phyloP scores from a whole-genome alignment of 2,888 invertebrate species.

The Drosophila birchii region DNA sequence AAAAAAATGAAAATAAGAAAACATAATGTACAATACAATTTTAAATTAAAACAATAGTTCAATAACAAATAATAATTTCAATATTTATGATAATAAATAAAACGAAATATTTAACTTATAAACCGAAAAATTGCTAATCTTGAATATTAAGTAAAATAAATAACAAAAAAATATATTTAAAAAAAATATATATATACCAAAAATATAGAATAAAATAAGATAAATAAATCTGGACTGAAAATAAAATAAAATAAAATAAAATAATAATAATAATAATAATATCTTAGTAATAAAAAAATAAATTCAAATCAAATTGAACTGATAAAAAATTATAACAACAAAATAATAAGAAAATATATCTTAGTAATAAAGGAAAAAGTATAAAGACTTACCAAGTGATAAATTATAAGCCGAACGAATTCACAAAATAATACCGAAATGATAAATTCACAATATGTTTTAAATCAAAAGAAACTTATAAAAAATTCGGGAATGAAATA shows the following conservation, averaged over 20 bases:
- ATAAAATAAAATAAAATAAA: not conserved
- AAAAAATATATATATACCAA: not conserved
- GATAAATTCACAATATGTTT: not conserved
- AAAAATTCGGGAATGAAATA: not conserved
- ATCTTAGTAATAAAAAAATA: not conserved
- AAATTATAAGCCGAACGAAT: constrained; percentile 5
- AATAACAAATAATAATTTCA: no score
- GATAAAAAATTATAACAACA: not conserved
- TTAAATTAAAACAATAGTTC: no score
- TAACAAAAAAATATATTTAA: not conserved
- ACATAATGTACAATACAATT: no score
- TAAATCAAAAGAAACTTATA: not conserved
- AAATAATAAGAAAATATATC: not conserved
- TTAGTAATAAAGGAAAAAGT: not conserved
- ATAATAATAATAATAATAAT: constrained; percentile 3
- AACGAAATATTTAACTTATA: no score
- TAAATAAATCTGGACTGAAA: not conserved
- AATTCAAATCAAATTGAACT: not conserved
- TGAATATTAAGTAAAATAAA: not conserved
- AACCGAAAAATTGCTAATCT: no score
- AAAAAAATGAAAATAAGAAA: no score
- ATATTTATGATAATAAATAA: no score
- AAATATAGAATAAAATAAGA: constrained; percentile 6
- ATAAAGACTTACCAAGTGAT: constrained; percentile 40
- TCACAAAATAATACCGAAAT: not conserved